Base-by-base conservation (phyloP, 2,888 invertebrate genomes). In the Cynaeus angustus region DNA sequence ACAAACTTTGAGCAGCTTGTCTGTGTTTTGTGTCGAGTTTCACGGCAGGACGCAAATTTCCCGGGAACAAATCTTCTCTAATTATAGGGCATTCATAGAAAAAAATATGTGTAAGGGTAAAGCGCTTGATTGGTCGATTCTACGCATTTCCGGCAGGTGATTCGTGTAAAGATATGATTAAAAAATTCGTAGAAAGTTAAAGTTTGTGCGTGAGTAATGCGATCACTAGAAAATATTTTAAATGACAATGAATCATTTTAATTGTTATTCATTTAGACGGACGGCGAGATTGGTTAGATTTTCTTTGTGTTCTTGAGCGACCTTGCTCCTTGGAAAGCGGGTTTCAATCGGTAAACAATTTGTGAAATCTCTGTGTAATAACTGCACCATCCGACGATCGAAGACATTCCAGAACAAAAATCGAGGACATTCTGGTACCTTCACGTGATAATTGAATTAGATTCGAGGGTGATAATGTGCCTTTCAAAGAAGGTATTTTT, bases 61-160 rank as follows among this genome's bases (percentile, higher is more conserved):
- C 13, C 52, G 33, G 13, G 8, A 38, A 7, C 55, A 41, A n/a
- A 16, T 16, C 33, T 21, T 46, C 45, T 3, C 14, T 46, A 46
- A 46, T 46, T 55, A 55, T 5, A 55, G 38, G 37, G 53, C 10
- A 10, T 21, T 21, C 21, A 21, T 16, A 7, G 16, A 58, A 43
- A 55, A 58, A 58, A 41, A 41, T 28, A 53, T 53, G 53, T 9
- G 33, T 8, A 13, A 43, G 56, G 56, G 46, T 59, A 46, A 46
- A 41, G 41, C 10, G 28, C 41, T 41, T 28, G 62, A 62, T 65
- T 48, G 46, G 61, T 55, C 13, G 53, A 45, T 61, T 21, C 38
- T 61, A 65, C 58, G 65, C 55, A 66, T 66, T 70, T 70, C 70
- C 70, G 70, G 70, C 70, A 70, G 70, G 66, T 70, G 70, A 70